Base-by-base conservation (phyloP, 2,888 invertebrate species). In the Nomada lathburiana region DNA sequence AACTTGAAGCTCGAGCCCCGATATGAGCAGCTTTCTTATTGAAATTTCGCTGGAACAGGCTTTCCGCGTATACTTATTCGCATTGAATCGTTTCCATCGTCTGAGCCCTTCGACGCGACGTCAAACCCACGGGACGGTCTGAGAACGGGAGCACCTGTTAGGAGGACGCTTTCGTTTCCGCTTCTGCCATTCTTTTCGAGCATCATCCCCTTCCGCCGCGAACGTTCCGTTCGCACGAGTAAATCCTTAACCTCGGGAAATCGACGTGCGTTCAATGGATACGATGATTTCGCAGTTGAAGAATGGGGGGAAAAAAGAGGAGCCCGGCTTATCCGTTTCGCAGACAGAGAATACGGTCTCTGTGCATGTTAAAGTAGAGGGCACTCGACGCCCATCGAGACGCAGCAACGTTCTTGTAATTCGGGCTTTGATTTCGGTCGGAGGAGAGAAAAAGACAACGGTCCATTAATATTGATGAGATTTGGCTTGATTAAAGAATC, bases 101-200 rank as follows among this genome's bases (percentile, higher is more conserved):
- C 80, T 76, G 73, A 62, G 72, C 71, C 59, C 62, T 76, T 73
- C 64, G 60, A 76, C 73, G 65, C 72, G 67, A 63, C 63, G 84
- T 68, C 75, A 83, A 81, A 80, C 29, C 68, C 65, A 62, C 52
- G 57, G 65, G 64, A 52, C 50, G 29, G 55, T 64, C 78, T 87
- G 82, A 67, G 86, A 87, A 84, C 62, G 59, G 63, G 64, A 47
- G 13, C 88, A 88, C 64, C 82, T 88, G 83, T 50, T 87, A 73
- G 53, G 75, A 73, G 76, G 77, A 79, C 69, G 68, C 59, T 63
- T 78, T 68, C 62, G 68, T 64, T 50, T 26, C 18, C 59, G 62
- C 23, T 55, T 50, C 65, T 2, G n/a, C 36, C 42, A 57, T 72
- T 36, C 64, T 65, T 52, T 55, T 42, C 23, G 20, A 29, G 16